Evolutionary conservation across 2,888 invertebrate genomes (phyloP).

Genomic region (Hoplodrina blanda): DNA sequence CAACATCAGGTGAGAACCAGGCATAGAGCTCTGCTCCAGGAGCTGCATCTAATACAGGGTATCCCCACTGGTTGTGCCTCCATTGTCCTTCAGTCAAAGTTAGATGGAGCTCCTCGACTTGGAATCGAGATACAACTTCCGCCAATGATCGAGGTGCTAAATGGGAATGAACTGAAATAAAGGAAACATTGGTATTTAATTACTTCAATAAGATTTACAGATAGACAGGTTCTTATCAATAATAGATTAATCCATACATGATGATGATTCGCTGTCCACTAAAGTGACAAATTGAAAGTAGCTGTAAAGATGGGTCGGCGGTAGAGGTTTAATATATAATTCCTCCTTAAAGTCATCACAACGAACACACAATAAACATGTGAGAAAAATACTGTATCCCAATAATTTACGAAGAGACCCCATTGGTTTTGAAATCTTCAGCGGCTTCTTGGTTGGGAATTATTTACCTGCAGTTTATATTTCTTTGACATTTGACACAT

Average conservation of each 20-base stretch:
- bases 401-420: constrained; percentile 48
- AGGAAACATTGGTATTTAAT: not conserved
- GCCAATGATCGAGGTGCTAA: constrained; percentile 97
- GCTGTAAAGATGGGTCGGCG: constrained; percentile 95
- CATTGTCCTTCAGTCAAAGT: constrained; percentile 98
- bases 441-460: not conserved
- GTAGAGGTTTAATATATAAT: constrained; percentile 95
- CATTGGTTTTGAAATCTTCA: constrained; percentile 46
- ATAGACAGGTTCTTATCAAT: not conserved
- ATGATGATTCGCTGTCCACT: constrained; percentile 91
- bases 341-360: constrained; percentile 96
- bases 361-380: constrained; percentile 60
- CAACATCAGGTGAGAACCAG: constrained; percentile 94
- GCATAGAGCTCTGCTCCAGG: constrained; percentile 98
- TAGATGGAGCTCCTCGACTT: constrained; percentile 97
- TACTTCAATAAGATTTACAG: not conserved
- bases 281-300: constrained; percentile 97
- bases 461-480: not conserved
- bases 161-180: constrained; percentile 93
- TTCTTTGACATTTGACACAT: not conserved
- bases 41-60: constrained; percentile 96
- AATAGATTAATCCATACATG: constrained; percentile 89
- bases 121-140: constrained; percentile 95
- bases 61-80: constrained; percentile 98
- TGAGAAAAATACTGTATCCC: constrained; percentile 49